Evolutionary conservation across 1,140 invertebrate species (phyloP).

Genomic region (Trachelipus rathkii): DNA sequence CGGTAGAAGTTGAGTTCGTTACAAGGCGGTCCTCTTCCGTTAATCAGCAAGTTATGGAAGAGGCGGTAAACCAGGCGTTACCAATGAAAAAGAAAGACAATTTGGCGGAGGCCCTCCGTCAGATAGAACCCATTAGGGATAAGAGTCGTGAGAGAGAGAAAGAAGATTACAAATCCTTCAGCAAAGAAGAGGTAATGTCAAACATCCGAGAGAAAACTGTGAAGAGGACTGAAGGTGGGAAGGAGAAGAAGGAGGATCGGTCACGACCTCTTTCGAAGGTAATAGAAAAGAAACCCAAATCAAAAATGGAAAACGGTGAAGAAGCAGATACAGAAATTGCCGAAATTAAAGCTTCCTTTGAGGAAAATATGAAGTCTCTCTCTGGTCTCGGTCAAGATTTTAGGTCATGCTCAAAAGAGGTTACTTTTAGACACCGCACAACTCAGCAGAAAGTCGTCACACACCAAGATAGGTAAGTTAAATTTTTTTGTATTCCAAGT

Average conservation of each 20-base stretch:
- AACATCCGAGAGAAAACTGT: neutral
- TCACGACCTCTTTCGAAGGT: neutral
- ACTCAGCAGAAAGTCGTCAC: neutral
- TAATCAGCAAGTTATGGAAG: neutral
- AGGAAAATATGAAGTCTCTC: neutral
- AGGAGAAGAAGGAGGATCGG: neutral
- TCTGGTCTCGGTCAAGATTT: neutral
- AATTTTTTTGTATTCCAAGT: neutral
- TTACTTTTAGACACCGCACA: neutral
- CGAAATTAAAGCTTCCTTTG: neutral
- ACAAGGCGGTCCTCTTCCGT: neutral
- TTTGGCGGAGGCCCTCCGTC: neutral
- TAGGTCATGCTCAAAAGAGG: neutral
- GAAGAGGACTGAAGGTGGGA: neutral
- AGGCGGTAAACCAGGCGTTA: neutral
- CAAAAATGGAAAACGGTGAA: neutral
- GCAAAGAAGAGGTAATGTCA: neutral
- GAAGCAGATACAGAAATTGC: neutral
- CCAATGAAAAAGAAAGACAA: slow-evolving; percentile 1
- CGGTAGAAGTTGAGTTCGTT: neutral
- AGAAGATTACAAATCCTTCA: neutral
- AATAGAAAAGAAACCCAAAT: too few species aligned
- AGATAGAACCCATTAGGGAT: neutral
- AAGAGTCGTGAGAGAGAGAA: neutral
- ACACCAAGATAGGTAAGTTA: neutral